A percentile compares a stretch with the other conserved stretches of the same genome.
phyloP scores from a whole-genome alignment of 1,140 invertebrate species.

The Brachionus calyciflorus region DNA sequence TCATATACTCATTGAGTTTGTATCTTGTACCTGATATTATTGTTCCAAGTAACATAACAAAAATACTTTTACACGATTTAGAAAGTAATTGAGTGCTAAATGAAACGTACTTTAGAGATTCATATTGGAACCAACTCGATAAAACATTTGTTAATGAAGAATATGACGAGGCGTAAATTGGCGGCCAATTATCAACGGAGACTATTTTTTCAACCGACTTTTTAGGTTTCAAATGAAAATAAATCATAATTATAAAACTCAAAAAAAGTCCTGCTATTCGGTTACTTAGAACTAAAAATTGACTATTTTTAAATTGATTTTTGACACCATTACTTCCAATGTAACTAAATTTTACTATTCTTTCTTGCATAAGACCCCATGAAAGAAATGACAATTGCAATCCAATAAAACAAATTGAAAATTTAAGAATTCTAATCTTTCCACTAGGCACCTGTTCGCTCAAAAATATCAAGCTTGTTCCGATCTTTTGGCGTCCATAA shows the following conservation, averaged over 20 bases:
- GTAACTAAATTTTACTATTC: conserved; percentile 22
- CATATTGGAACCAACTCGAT: conserved; percentile 45
- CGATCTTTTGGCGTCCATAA: too few relatives aligned
- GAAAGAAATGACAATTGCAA: neutral
- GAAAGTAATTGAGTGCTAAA: conserved; percentile 31
- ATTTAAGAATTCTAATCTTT: neutral
- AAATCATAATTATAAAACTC: neutral
- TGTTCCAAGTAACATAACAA: conserved; percentile 93
- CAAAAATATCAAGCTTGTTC: too few relatives aligned
- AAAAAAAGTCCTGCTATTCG: neutral
- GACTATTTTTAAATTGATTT: conserved; percentile 20
- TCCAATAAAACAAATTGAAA: conserved; percentile 27
- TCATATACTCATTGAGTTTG: conserved; percentile 86
- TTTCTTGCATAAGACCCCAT: conserved; percentile 42
- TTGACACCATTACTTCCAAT: neutral
- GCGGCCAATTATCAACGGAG: conserved; percentile 25
- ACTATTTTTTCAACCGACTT: neutral
- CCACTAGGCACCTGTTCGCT: too few relatives aligned
- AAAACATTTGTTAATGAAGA: conserved; percentile 42
- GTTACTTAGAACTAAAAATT: conserved; percentile 37
- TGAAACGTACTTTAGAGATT: conserved; percentile 28
- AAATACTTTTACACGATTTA: conserved; percentile 61
- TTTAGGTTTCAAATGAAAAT: neutral
- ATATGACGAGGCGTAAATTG: conserved; percentile 2
- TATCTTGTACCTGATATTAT: conserved; percentile 77